These are phyloP conservation scores for Sycobia sp. DNA, from an alignment of 1,140 invertebrate genomes.

Conservation along the genomic window DNA sequence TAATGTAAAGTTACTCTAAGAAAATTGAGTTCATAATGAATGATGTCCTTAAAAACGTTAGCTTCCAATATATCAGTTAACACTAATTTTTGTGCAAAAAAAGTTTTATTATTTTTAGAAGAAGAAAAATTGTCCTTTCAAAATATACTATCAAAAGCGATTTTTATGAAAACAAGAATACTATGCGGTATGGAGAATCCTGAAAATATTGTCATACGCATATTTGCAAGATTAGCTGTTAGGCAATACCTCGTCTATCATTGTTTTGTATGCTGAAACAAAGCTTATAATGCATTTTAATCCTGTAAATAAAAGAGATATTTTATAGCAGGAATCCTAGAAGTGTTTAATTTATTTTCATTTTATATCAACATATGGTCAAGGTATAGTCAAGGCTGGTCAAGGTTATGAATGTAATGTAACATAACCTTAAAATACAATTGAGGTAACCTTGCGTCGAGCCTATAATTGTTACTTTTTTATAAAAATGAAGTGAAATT, in stretches of 20 bases:
- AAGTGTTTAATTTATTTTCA: slow-evolving; percentile 11
- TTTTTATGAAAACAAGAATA: slow-evolving; percentile 28
- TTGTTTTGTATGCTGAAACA: slow-evolving; percentile 23
- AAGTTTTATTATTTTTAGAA: slow-evolving; percentile 27
- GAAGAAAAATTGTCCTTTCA: slow-evolving; percentile 13
- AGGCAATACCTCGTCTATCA: slow-evolving; percentile 32
- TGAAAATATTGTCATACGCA: slow-evolving; percentile 25
- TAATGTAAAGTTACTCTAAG: slow-evolving; percentile 24
- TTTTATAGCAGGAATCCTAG: slow-evolving; percentile 33
- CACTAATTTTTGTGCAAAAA: slow-evolving; percentile 10
- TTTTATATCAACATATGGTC: slow-evolving; percentile 3
- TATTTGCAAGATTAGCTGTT: slow-evolving; percentile 21
- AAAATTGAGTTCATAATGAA: slow-evolving; percentile 16
- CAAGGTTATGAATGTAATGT: slow-evolving; percentile 25
- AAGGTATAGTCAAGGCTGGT: slow-evolving; percentile 25
- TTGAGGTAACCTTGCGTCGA: slow-evolving; percentile 26
- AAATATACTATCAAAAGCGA: slow-evolving; percentile 31
- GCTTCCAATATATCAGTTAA: slow-evolving; percentile 24
- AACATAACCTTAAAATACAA: not conserved
- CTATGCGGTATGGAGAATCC: slow-evolving; percentile 18
- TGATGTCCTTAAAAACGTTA: slow-evolving; percentile 24
- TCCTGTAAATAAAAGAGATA: slow-evolving; percentile 36
- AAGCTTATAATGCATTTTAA: slow-evolving; percentile 33
- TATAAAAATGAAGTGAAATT: slow-evolving; percentile 25
- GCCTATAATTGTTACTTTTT: slow-evolving; percentile 12